These are phyloP conservation scores for Microctenopoma steveboyesi DNA, from an alignment of 2,797 vertebrate genomes.

Conservation along the genomic window DNA sequence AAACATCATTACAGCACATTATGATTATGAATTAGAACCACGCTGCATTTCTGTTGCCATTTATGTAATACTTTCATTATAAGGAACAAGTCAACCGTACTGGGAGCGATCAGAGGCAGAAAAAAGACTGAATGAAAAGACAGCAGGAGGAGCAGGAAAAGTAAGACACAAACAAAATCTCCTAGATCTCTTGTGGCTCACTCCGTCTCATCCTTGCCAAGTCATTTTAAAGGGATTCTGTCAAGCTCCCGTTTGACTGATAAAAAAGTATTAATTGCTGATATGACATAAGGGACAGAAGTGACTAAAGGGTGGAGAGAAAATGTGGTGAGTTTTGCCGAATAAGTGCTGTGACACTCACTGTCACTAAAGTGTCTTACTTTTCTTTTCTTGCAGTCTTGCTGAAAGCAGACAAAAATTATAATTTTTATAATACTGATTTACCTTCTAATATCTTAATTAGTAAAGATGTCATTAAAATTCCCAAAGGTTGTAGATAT, in stretches of 20 bases:
- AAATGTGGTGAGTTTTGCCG: background rate
- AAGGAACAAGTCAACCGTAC: conserved; percentile 37
- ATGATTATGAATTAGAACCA: conserved; percentile 51
- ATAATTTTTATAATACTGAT: too few species aligned
- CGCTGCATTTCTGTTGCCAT: conserved; percentile 29
- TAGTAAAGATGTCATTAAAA: too few species aligned
- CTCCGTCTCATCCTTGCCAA: conserved; percentile 20
- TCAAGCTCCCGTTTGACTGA: conserved; percentile 32
- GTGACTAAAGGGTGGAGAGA: conserved; percentile 27
- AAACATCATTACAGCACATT: conserved; percentile 61
- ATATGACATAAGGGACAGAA: conserved; percentile 35
- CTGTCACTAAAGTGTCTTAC: background rate
- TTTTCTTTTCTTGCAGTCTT: too few species aligned
- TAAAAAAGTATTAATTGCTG: conserved; percentile 54
- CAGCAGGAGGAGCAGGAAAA: conserved; percentile 29
- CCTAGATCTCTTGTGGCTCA: conserved; percentile 27
- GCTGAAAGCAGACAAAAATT: too few species aligned
- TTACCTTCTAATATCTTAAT: too few species aligned
- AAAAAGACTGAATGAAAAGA: conserved; percentile 11
- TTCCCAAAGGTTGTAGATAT: too few species aligned
- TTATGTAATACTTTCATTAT: conserved; percentile 57
- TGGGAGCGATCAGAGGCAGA: conserved; percentile 37
- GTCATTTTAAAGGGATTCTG: conserved; percentile 51
- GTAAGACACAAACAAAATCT: conserved; percentile 39
- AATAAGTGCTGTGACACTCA: conserved; percentile 5